Evolutionary conservation across 1,140 invertebrate genomes (phyloP), one percentile per base, ranked within the genome.

Genomic region (Megathymus violae): DNA sequence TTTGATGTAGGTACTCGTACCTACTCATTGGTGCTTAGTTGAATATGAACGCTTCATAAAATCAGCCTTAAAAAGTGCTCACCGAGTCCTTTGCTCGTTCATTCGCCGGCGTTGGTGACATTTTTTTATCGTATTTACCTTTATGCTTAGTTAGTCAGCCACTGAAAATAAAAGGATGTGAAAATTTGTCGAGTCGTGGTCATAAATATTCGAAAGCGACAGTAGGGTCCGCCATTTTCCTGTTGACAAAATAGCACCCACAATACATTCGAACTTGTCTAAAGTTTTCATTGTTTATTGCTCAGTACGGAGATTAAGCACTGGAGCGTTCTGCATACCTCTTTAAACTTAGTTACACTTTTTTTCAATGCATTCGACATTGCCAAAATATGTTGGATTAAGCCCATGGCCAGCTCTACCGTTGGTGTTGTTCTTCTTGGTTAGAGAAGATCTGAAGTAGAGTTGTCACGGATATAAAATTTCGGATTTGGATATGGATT

Each of bases 201-300:
- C 82, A 80, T 88, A 88, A 88, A 88, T 88, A 85, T 85, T 66
- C 74, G 47, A 78, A 78, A 77, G 78, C 77, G 84, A 87, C 85
- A 75, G 69, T 67, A 66, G 69, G 82, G 74, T 77, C 75, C 85
- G 80, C 85, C 84, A 85, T 88, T 88, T 88, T 88, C 81, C 82
- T 88, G 85, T 88, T 87, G 82, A 89, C 86, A 85, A 82, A 85
- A 85, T 79, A 77, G 74, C 74, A 66, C 72, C 74, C 73, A 72
- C 78, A 82, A 87, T 82, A 85, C 74, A 83, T 88, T 77, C 76
- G 71, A 85, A 85, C 75, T 86, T 80, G 77, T 81, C 74, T 72
- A 80, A 85, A 85, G 80, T 87, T 86, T 79, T 58, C 71, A 78
- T 85, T 85, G 84, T 85, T 85, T 82, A 79, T 71, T 52, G 64